phyloP scores from a whole-genome alignment of 2,888 invertebrate genomes.

The Pyralis farinalis region DNA sequence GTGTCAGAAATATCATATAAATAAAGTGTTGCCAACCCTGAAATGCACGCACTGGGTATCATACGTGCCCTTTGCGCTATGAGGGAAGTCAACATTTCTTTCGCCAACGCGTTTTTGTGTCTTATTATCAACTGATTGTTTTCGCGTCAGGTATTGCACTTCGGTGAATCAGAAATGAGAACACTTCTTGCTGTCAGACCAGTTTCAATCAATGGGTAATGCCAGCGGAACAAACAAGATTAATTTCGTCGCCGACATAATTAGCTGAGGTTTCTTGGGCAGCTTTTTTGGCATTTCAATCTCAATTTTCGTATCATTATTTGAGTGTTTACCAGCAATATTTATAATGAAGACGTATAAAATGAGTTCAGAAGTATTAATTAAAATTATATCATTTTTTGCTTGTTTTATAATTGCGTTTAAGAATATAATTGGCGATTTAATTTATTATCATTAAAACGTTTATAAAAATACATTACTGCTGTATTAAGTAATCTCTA shows the following conservation, averaged over 20 bases:
- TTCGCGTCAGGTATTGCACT: conserved; percentile 75
- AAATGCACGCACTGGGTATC: conserved; percentile 11
- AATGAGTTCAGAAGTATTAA: conserved; percentile 4
- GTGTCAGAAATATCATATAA: too few relatives aligned
- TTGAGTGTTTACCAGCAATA: conserved; percentile 17
- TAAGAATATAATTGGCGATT: too few relatives aligned
- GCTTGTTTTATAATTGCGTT: too few relatives aligned
- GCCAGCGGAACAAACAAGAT: conserved; percentile 57
- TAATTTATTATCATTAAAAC: too few relatives aligned
- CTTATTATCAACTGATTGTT: conserved; percentile 68
- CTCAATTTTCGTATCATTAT: conserved; percentile 18
- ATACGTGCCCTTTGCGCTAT: conserved; percentile 38
- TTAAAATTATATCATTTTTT: conserved; percentile 5
- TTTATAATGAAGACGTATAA: conserved; percentile 11
- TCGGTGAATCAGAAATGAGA: conserved; percentile 63
- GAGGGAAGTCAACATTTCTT: conserved; percentile 37
- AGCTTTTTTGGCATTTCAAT: conserved; percentile 10
- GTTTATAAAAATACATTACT: too few relatives aligned
- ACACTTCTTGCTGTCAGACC: conserved; percentile 34
- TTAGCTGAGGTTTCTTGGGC: conserved; percentile 34
- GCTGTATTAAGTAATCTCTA: too few relatives aligned
- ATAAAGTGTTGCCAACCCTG: conserved; percentile 12
- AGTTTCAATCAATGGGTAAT: conserved; percentile 59
- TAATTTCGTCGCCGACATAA: conserved; percentile 51
- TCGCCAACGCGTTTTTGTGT: conserved; percentile 45